Evolutionary conservation across 2,797 vertebrate genomes (phyloP), one percentile per base, ranked within the genome.

Genomic region (Ctenosaura bakeri): DNA sequence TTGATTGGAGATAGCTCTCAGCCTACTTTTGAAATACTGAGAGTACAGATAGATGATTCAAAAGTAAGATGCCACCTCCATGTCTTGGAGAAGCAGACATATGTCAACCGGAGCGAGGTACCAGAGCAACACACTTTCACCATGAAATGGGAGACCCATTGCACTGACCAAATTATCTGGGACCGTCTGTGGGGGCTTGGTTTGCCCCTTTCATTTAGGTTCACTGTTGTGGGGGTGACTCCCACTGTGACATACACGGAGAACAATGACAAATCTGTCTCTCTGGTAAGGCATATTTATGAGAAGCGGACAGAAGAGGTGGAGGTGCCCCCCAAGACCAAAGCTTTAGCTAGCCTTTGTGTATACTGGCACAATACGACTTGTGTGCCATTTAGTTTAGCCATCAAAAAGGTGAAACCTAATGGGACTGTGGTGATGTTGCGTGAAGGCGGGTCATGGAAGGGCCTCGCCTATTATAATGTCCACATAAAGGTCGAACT

Each of bases 171-270:
- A 7, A 52, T 73, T 22, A 3, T 14, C 50, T 88, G 87, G 87
- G 32, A 32, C 0, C 52, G 35, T n/a, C 13, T 29, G 13, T 88
- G 87, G 87, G 87, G 87, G 64, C 87, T 82, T 42, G 87, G 87
- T 14, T 20, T 73, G 35, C 50, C 26, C 26, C 32, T 18, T 6
- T 82, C 50, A 0, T 46, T 9, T 42, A 5, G 18, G 16, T 83
- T 88, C 10, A 62, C 1, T 1, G 9, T 88, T 6, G 35, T 18
- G 13, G 79, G 74, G 20, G 69, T 35, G 24, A 42, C 50, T 5
- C 66, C 87, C 38, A 73, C 24, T 13, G 5, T 82, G 79, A 56
- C 42, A 8, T 88, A 88, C 80, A 83, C 52, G 0, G 5, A 74
- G 79, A 52, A 88, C 66, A 88, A 88, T n/a, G 79, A 88, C 13